phyloP scores from a whole-genome alignment of 2,888 invertebrate genomes.

The Marasmarcha lunaedactyla region DNA sequence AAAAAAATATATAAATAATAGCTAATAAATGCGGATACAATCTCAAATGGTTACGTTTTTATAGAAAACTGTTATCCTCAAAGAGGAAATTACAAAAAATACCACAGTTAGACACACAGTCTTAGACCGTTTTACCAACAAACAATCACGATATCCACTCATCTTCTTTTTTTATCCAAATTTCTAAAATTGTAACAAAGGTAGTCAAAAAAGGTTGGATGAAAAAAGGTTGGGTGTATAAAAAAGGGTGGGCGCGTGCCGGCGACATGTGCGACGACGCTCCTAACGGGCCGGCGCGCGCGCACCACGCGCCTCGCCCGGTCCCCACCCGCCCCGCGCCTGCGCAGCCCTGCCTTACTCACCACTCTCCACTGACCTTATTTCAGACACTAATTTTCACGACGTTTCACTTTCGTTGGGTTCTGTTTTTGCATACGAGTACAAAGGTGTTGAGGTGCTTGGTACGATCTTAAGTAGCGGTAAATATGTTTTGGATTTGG shows the following conservation, averaged over 20 bases:
- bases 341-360: conserved; percentile 18
- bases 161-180: conserved; percentile 17
- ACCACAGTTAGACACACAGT: neutral
- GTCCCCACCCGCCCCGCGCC: conserved; percentile 12
- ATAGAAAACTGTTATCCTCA: neutral
- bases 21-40: too few relatives aligned
- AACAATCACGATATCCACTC: conserved; percentile 9
- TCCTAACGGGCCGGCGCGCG: conserved; percentile 20
- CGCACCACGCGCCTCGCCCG: too few relatives aligned
- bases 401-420: neutral
- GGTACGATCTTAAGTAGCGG: too few relatives aligned
- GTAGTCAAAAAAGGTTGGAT: conserved; percentile 46
- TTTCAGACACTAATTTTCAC: neutral
- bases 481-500: too few relatives aligned
- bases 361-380: conserved; percentile 12
- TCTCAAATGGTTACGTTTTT: too few relatives aligned
- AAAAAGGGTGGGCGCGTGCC: conserved; percentile 62
- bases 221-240: conserved; percentile 47
- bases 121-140: conserved; percentile 3
- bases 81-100: neutral
- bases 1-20: too few relatives aligned
- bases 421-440: too few relatives aligned
- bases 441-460: too few relatives aligned
- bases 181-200: conserved; percentile 48
- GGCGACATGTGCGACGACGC: conserved; percentile 63